phyloP scores from a whole-genome alignment of 2,888 invertebrate species.

The Orchesellides sinensis region DNA sequence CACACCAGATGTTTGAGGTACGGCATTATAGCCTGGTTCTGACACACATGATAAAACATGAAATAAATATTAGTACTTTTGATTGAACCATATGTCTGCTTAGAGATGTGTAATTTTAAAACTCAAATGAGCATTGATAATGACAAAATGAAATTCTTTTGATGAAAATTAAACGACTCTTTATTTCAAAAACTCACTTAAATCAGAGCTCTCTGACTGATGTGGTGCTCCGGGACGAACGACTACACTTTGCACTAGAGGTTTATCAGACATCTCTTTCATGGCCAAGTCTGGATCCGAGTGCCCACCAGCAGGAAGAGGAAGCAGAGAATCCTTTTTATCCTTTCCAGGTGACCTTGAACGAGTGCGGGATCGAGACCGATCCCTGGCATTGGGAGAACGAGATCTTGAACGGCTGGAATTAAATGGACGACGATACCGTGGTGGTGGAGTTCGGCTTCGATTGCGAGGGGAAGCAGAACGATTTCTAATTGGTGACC shows the following conservation, averaged over 20 bases:
- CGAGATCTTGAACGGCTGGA: conserved; percentile 71
- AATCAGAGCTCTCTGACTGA: conserved; percentile 4
- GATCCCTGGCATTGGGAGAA: conserved; percentile 48
- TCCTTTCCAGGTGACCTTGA: conserved; percentile 52
- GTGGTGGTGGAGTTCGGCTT: conserved; percentile 65
- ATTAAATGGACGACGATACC: conserved; percentile 70
- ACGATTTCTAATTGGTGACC: conserved; percentile 70
- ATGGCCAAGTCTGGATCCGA: conserved; percentile 13
- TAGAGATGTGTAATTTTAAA: no score
- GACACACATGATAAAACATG: not conserved
- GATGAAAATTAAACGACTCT: no score
- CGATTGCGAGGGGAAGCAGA: conserved; percentile 71
- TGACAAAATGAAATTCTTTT: no score
- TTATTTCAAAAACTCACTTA: conserved; percentile 21
- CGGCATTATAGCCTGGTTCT: conserved; percentile 61
- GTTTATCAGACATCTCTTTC: conserved; percentile 57
- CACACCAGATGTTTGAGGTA: conserved; percentile 7
- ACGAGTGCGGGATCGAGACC: conserved; percentile 56
- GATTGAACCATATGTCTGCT: no score
- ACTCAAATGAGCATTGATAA: not conserved
- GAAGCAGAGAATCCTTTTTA: conserved; percentile 62
- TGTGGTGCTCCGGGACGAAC: conserved; percentile 57
- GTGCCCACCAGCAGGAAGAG: conserved; percentile 45
- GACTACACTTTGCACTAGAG: conserved; percentile 66
- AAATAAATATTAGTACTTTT: not conserved